A percentile compares a stretch with the other conserved stretches of the same genome.
Evolutionary conservation across 2,797 vertebrate species (phyloP).

Genomic region (Nasua narica): DNA sequence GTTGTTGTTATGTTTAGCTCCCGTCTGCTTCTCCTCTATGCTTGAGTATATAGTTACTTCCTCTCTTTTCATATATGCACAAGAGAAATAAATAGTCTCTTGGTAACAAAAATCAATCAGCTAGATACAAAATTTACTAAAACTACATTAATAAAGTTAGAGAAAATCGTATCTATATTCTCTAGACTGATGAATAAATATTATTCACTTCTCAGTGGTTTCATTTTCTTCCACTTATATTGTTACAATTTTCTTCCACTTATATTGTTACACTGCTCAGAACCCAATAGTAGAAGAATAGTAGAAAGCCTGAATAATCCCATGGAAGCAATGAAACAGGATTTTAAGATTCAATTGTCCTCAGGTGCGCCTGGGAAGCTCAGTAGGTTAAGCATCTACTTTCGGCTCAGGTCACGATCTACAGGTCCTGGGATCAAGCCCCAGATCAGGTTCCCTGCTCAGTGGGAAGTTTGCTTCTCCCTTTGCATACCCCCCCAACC

Average conservation of each 20-base stretch:
- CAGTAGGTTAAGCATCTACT: background rate
- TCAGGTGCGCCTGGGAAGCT: background rate
- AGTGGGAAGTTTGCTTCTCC: background rate
- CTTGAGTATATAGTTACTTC: background rate
- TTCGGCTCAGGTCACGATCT: background rate
- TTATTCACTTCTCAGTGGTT: background rate
- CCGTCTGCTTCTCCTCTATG: background rate
- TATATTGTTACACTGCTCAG: background rate
- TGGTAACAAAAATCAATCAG: conserved; percentile 14
- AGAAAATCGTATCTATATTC: background rate
- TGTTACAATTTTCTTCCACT: background rate
- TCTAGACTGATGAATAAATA: background rate
- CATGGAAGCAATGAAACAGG: background rate
- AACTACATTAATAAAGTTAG: conserved; percentile 3
- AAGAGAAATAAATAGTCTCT: background rate
- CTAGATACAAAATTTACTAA: conserved; percentile 21
- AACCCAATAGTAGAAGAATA: background rate
- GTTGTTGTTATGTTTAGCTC: background rate
- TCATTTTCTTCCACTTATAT: background rate
- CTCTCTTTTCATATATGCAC: background rate
- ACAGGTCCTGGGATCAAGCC: background rate
- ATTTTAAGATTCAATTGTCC: background rate
- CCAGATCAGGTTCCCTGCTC: background rate
- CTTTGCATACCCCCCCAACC: background rate
- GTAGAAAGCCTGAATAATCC: background rate